phyloP scores from a whole-genome alignment of 2,888 invertebrate species.

The Tuberolachnus salignus region DNA sequence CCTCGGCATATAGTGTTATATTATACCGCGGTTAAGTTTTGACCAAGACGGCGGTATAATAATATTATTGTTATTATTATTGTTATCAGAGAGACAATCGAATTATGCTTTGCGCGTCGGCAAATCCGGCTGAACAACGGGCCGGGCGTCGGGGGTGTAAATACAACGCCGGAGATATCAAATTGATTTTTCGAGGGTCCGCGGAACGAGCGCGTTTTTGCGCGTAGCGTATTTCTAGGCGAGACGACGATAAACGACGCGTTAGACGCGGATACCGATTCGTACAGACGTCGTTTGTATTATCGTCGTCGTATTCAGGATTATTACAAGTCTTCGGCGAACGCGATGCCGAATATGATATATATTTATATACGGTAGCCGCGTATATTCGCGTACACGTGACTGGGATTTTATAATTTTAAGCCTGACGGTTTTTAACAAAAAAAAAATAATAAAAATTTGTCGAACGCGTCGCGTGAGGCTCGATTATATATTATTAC shows the following conservation, averaged over 20 bases:
- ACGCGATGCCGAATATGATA: background rate
- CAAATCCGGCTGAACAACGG: slow-evolving; percentile 35
- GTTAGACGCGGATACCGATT: background rate
- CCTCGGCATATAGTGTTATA: slow-evolving; percentile 4
- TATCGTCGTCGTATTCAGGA: background rate
- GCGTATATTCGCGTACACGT: background rate
- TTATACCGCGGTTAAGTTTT: slow-evolving; percentile 18
- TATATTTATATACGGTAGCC: no score
- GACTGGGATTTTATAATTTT: background rate
- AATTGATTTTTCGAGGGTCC: slow-evolving; percentile 35
- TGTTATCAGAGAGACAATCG: slow-evolving; percentile 28
- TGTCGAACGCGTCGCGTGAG: background rate
- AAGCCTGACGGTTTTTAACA: background rate
- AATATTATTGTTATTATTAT: slow-evolving; percentile 1
- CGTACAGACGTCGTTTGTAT: background rate
- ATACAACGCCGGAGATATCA: slow-evolving; percentile 8
- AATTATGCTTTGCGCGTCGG: slow-evolving; percentile 30
- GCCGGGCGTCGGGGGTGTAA: slow-evolving; percentile 24
- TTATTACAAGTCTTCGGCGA: background rate
- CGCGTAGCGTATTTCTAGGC: slow-evolving; percentile 29
- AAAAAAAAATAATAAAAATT: no score
- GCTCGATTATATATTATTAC: background rate
- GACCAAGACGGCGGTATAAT: slow-evolving; percentile 17
- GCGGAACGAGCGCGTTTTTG: slow-evolving; percentile 31
- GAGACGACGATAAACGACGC: slow-evolving; percentile 1